These are phyloP conservation scores for Styela plicata DNA, from an alignment of 23 tunicate genomes.

Conservation along the genomic window DNA sequence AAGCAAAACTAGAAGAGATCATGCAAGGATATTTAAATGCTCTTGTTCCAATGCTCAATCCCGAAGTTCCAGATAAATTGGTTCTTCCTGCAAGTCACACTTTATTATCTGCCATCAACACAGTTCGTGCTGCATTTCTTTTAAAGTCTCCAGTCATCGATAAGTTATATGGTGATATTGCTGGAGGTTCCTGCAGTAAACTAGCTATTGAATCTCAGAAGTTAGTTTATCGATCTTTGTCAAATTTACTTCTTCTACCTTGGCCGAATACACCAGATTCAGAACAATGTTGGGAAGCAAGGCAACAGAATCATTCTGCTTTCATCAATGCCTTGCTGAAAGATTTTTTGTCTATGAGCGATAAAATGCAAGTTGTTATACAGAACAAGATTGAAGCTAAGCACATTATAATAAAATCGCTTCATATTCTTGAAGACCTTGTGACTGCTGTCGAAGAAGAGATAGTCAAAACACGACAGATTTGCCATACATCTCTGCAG, in stretches of 20 bases:
- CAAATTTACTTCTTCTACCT: constrained; percentile 73
- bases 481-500: constrained; percentile 61
- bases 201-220: constrained; percentile 60
- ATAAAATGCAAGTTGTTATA: constrained; percentile 1
- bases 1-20: constrained; percentile 69
- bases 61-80: constrained; percentile 77
- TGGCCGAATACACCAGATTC: constrained; percentile 96
- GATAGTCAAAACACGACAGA: constrained; percentile 48
- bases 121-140: constrained; percentile 83
- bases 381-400: constrained; percentile 31
- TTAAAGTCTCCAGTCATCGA: constrained; percentile 57
- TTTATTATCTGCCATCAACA: constrained; percentile 59
- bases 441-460: constrained; percentile 67
- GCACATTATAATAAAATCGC: constrained; percentile 61
- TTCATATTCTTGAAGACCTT: constrained; percentile 43
- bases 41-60: constrained; percentile 55
- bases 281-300: constrained; percentile 81
- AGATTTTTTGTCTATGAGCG: constrained; percentile 45
- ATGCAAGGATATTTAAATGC: constrained; percentile 56
- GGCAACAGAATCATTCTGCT: constrained; percentile 39
- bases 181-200: constrained; percentile 76
- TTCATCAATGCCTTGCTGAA: constrained; percentile 52
- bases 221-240: constrained; percentile 68
- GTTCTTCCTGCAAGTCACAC: constrained; percentile 75
- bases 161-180: constrained; percentile 60